These are phyloP conservation scores for Callionymus lyra DNA, from an alignment of 2,113 vertebrate genomes.

Conservation along the genomic window DNA sequence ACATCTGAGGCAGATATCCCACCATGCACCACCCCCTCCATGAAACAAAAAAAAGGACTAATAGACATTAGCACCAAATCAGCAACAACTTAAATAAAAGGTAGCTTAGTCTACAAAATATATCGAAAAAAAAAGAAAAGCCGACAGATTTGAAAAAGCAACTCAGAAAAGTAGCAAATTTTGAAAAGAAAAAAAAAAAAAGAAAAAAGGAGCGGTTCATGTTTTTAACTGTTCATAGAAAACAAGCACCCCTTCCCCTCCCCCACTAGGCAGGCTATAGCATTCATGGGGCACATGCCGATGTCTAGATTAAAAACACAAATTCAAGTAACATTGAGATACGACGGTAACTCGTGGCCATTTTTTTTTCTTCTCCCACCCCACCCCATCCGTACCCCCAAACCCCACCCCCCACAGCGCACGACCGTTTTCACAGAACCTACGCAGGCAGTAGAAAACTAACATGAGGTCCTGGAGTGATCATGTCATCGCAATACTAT, in stretches of 20 bases:
- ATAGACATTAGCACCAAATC: conserved; percentile 85
- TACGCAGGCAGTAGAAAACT: conserved; percentile 85
- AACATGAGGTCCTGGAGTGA: conserved; percentile 90
- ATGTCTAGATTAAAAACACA: conserved; percentile 84
- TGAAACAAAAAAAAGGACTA: conserved; percentile 58
- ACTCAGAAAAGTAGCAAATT: conserved; percentile 70
- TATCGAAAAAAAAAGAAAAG: conserved; percentile 44
- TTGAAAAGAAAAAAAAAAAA: conserved; percentile 43
- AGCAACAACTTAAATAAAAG: conserved; percentile 75
- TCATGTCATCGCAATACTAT: conserved; percentile 80
- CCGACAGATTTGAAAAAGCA: conserved; percentile 64
- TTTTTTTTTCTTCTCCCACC: conserved; percentile 66
- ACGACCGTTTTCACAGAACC: conserved; percentile 90
- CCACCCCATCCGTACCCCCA: too few species aligned
- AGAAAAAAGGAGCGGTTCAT: conserved; percentile 30
- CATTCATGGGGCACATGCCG: conserved; percentile 95
- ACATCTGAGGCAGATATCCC: conserved; percentile 97
- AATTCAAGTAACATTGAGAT: conserved; percentile 99
- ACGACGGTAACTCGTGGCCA: conserved; percentile 71
- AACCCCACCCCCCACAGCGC: conserved; percentile 87
- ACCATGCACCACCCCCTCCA: conserved; percentile 89
- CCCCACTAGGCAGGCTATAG: conserved; percentile 81
- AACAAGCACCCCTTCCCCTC: conserved; percentile 49
- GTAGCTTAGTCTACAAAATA: conserved; percentile 74
- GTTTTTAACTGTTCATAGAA: conserved; percentile 49